These are phyloP conservation scores for Xiphophorus maculatus DNA, from an alignment of 2,113 vertebrate genomes.

Conservation along the genomic window DNA sequence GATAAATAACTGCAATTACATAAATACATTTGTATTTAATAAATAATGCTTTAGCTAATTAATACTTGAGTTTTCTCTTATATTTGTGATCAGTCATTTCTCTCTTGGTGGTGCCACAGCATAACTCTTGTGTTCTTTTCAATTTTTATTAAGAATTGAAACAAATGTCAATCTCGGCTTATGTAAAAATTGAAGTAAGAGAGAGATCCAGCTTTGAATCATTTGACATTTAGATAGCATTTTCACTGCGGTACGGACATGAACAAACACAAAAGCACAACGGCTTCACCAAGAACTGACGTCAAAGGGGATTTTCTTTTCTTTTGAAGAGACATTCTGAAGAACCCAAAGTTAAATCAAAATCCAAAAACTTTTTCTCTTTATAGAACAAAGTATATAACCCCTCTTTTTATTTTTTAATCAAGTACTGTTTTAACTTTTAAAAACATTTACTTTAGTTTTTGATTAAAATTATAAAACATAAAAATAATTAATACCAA, in stretches of 20 bases:
- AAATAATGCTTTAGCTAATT: too few relatives aligned
- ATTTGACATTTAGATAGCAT: neutral
- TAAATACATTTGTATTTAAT: too few relatives aligned
- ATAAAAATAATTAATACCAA: neutral
- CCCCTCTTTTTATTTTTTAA: neutral
- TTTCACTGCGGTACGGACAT: neutral
- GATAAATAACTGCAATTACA: too few relatives aligned
- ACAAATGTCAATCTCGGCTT: neutral
- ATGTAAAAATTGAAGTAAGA: neutral
- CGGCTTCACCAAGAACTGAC: neutral
- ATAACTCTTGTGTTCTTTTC: neutral
- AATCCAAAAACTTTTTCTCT: neutral
- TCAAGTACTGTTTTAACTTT: neutral
- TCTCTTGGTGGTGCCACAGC: neutral
- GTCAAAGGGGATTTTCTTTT: conserved; percentile 21
- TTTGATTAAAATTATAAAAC: neutral
- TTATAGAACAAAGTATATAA: neutral
- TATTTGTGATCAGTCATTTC: too few relatives aligned
- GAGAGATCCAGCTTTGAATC: neutral
- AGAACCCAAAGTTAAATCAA: neutral
- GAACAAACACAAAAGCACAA: neutral
- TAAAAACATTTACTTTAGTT: neutral
- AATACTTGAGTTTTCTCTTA: too few relatives aligned
- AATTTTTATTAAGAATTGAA: neutral
- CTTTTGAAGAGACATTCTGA: neutral